Conservation (phyloP, 2,797 vertebrate genomes). For the Allochrocebus solatus region DNA sequence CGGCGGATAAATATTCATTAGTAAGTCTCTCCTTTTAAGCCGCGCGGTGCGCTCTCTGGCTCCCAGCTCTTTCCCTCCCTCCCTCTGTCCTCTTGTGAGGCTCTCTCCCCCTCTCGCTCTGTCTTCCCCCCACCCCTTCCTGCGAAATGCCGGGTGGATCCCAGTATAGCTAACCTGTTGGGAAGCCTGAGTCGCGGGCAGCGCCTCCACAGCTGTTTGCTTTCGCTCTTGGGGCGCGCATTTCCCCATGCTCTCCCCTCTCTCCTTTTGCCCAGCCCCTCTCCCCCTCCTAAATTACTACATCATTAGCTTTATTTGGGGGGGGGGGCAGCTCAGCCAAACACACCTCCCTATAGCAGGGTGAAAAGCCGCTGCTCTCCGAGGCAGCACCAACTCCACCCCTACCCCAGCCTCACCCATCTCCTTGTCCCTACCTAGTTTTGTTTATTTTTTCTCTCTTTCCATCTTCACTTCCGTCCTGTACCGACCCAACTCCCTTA, state of each 20-base stretch:
- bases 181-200: constrained; percentile 63
- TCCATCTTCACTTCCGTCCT: background rate
- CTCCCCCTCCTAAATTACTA: constrained; percentile 74
- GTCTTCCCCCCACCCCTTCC: constrained; percentile 73
- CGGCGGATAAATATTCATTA: constrained; percentile 87
- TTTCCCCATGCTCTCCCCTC: constrained; percentile 46
- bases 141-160: constrained; percentile 79
- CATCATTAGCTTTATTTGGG: constrained; percentile 76
- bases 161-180: constrained; percentile 71
- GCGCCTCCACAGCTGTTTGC: constrained; percentile 57
- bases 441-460: background rate
- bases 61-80: constrained; percentile 61
- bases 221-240: constrained; percentile 55
- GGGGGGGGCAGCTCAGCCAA: background rate
- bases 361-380: background rate
- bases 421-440: background rate
- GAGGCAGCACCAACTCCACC: background rate
- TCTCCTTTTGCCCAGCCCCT: constrained; percentile 66
- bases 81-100: constrained; percentile 64
- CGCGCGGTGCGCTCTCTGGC: constrained; percentile 60
- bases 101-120: constrained; percentile 51
- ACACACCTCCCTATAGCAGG: constrained; percentile 22
- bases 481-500: background rate
- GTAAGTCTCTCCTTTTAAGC: constrained; percentile 81
- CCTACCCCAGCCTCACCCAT: background rate